phyloP scores from a whole-genome alignment of 2,888 invertebrate species.

The Leptopilina syphax region DNA sequence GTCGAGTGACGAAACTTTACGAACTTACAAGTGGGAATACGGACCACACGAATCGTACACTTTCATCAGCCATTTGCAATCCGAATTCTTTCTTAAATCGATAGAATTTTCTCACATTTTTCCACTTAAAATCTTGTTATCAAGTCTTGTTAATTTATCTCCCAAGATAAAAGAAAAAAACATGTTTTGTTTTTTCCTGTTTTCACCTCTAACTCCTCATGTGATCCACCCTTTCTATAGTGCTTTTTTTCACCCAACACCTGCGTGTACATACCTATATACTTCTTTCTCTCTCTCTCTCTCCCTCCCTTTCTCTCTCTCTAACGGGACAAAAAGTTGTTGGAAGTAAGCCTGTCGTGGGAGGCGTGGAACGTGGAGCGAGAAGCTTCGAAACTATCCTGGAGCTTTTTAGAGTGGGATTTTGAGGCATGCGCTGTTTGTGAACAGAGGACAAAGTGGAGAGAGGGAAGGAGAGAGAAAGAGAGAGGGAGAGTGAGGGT shows the following conservation, averaged over 20 bases:
- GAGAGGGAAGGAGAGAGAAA: constrained; percentile 18
- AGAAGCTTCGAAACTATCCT: constrained; percentile 52
- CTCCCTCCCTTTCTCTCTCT: constrained; percentile 2
- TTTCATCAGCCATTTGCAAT: not conserved
- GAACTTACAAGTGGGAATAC: too few species aligned
- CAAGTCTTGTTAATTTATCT: too few species aligned
- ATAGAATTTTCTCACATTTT: too few species aligned
- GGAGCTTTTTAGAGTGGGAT: constrained; percentile 56
- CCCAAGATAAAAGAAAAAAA: not conserved
- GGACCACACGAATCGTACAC: not conserved
- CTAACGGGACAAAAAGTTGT: constrained; percentile 50
- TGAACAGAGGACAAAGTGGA: too few species aligned
- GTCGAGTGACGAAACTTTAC: too few species aligned
- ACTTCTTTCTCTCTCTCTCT: not conserved
- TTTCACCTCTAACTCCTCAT: constrained; percentile 5
- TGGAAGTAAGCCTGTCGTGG: constrained; percentile 66
- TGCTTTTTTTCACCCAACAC: constrained; percentile 11
- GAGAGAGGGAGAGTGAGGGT: constrained; percentile 39
- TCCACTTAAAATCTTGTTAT: too few species aligned
- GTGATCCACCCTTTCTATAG: constrained; percentile 17
- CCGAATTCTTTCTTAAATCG: too few species aligned
- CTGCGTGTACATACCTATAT: constrained; percentile 28
- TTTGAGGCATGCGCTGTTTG: constrained; percentile 55
- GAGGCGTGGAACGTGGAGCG: constrained; percentile 71
- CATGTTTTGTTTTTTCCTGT: constrained; percentile 12